Base-by-base conservation (phyloP, 2,113 vertebrate species). In the Chloropsis hardwickii region DNA sequence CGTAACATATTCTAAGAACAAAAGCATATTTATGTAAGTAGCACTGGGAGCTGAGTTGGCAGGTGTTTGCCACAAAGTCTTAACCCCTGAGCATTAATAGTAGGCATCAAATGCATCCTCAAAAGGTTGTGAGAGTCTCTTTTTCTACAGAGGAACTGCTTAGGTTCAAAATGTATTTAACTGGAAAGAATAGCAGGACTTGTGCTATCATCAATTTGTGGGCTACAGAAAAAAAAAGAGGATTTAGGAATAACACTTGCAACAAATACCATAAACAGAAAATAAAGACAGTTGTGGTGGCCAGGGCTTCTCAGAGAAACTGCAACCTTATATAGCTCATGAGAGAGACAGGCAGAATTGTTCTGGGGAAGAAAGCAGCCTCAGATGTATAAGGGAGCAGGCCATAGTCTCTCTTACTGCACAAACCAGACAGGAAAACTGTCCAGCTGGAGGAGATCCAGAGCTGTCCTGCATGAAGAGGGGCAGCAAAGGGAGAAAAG, bases 21-120 rank as follows among this genome's bases (percentile, higher is more conserved):
- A 77, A 67, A 92, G 91, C 92, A 81, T 79, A 95, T 98, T 95
- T 96, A 95, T 95, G 80, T 89, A 97, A 81, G 45, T 88, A 91
- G 90, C 86, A 91, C 86, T 95, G 93, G 90, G 82, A 95, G 86
- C 80, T 90, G 92, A 81, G 76, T 72, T 93, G 65, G 51, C 91
- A 88, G 83, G 86, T 94, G 95, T 73, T 92, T 86, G 94, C 92
- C 77, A 77, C 51, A 5, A 86, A 90, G 57, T 91, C 82, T 94
- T 93, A 94, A 93, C 92, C 92, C 60, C 62, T 90, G 77, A 85
- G 92, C 53, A 60, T 92, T 71, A 94, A 50, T 24, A 73, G 77
- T 39, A 90, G 50, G 65, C 42, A 86, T 40, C 69, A 88, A 62
- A 66, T 39, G 70, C 73, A 93, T 73, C 67, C 35, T 81, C 15